These are phyloP conservation scores for Gnathonemus longibarbis DNA, from an alignment of 2,113 vertebrate genomes.

Conservation along the genomic window DNA sequence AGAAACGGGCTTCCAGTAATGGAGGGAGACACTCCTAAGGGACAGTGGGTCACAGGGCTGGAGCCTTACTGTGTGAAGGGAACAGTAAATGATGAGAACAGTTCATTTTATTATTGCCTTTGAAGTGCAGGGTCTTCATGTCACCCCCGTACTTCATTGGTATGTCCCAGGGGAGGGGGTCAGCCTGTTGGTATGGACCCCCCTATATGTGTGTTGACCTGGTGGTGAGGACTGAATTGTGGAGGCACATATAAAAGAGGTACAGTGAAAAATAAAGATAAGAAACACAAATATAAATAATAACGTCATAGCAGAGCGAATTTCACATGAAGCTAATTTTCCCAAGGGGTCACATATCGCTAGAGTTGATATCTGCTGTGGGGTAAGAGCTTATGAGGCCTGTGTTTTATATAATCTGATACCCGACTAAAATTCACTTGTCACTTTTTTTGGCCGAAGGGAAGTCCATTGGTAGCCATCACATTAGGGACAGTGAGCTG, in stretches of 20 bases:
- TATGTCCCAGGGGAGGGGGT: not conserved
- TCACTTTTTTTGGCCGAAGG: not conserved
- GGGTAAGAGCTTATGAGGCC: not conserved
- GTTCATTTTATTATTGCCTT: not conserved
- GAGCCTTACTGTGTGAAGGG: not conserved
- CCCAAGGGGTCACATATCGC: no score
- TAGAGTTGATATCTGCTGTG: not conserved
- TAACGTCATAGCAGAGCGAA: no score
- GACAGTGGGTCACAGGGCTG: not conserved
- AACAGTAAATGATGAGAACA: not conserved
- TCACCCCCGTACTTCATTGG: not conserved
- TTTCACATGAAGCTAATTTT: no score
- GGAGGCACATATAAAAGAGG: no score
- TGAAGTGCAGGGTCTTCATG: not conserved
- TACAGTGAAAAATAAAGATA: no score
- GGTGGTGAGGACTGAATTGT: not conserved
- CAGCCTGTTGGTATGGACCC: not conserved
- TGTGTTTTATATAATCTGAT: not conserved
- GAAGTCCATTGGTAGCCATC: not conserved
- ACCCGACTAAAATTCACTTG: not conserved
- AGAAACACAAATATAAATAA: no score
- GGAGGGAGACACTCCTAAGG: not conserved
- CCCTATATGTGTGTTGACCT: not conserved
- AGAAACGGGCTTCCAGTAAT: not conserved
- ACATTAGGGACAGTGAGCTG: not conserved